Evolutionary conservation across 2,113 vertebrate species (phyloP), one percentile per base, ranked within the genome.

Genomic region (Fulica atra): DNA sequence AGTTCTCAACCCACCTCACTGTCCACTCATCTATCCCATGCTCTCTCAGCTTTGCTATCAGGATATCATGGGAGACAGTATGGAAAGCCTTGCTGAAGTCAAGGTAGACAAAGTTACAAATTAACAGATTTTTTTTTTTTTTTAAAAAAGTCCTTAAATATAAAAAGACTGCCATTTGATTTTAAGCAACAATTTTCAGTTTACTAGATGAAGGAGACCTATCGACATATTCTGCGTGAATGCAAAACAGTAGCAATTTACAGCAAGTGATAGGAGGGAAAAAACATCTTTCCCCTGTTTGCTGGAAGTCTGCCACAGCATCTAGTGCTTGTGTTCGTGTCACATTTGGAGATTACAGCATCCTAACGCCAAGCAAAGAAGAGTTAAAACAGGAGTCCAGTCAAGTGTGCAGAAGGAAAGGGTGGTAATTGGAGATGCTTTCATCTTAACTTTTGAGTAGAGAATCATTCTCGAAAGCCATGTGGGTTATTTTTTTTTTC

Each of bases 121-220:
- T 97, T 94, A 97, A 95, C 94, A 95, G 94, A 96, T 96, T 87
- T 96, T 92, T 86, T 26, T 48, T 48, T 20, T 48, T 8, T 18
- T 46, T 46, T 46, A 76, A 76, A 66, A 61, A 93, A 91, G 92
- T 92, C 97, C 96, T 98, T 89, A 85, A 46, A 97, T 97, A 98
- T 97, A 98, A 98, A 97, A 98, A 98, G 98, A 98, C 97, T 95
- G 98, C 98, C 95, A 97, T 97, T 98, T 98, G 98, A 98, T 97
- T n/a, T 97, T 97, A 98, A 98, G 97, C 98, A 98, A 98, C 97
- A n/a, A 96, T 98, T 98, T 97, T 98, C 97, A 97, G 98, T 98
- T 98, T 98, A 98, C 98, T 98, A 98, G 97, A 97, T 98, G 98
- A 98, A 97, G 97, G 91, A 97, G 97, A 98, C 98, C 98, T 98